phyloP scores from a whole-genome alignment of 2,797 vertebrate genomes.

The Nannoperca australis region DNA sequence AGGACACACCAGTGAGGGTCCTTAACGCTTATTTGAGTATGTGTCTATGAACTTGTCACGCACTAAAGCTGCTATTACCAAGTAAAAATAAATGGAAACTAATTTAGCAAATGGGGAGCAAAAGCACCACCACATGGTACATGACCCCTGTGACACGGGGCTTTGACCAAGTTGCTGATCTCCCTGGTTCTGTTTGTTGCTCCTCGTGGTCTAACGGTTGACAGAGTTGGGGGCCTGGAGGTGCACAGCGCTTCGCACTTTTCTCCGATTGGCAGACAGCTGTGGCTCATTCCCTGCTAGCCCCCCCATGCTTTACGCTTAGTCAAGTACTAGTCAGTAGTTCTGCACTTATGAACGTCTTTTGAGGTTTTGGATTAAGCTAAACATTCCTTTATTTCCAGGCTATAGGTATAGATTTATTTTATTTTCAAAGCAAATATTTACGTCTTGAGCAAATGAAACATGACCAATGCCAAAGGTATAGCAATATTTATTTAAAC shows the following conservation, averaged over 20 bases:
- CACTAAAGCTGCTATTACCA: conserved; percentile 75
- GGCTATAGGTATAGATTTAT: no score
- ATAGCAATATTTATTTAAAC: neutral
- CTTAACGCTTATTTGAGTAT: conserved; percentile 61
- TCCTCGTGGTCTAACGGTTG: conserved; percentile 78
- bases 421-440: no score
- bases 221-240: conserved; percentile 66
- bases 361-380: neutral
- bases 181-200: conserved; percentile 83
- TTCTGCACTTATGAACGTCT: neutral
- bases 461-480: no score
- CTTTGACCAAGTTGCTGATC: conserved; percentile 71
- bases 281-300: conserved; percentile 21
- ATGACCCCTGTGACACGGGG: conserved; percentile 71
- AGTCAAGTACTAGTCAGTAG: neutral
- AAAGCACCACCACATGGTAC: conserved; percentile 80
- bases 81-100: conserved; percentile 85
- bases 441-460: no score
- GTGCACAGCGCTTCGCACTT: conserved; percentile 64
- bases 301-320: neutral
- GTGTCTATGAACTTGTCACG: conserved; percentile 77
- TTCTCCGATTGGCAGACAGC: conserved; percentile 65
- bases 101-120: conserved; percentile 73
- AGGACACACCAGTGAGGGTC: conserved; percentile 56
- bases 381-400: neutral